A percentile compares a stretch with the other conserved stretches of the same genome.
Conservation (phyloP, 2,888 invertebrate species). For the Drosophila atripex region DNA sequence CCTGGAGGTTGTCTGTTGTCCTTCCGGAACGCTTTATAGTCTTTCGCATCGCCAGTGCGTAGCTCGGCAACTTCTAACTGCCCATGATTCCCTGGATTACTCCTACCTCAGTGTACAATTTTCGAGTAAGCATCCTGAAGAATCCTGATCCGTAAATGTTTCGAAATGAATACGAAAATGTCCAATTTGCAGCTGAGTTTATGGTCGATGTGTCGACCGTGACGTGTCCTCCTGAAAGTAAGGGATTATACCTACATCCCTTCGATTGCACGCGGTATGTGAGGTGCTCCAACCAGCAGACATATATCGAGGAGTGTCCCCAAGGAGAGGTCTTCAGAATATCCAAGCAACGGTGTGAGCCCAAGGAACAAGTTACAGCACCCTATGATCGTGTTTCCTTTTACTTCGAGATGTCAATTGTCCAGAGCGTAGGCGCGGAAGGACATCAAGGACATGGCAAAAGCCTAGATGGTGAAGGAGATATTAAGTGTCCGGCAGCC, state of each 20-base stretch:
- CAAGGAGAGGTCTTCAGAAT: slow-evolving; percentile 88
- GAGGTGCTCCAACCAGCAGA: slow-evolving; percentile 87
- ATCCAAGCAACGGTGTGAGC: slow-evolving; percentile 85
- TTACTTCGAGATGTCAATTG: slow-evolving; percentile 44
- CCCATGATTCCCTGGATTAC: slow-evolving; percentile 62
- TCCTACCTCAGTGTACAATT: slow-evolving; percentile 36
- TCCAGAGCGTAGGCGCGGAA: background rate
- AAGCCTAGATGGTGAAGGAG: background rate
- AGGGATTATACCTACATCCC: slow-evolving; percentile 84
- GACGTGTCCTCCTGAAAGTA: slow-evolving; percentile 84
- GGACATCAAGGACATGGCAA: background rate
- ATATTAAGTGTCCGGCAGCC: slow-evolving; percentile 83
- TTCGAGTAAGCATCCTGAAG: slow-evolving; percentile 34
- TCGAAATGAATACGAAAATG: background rate
- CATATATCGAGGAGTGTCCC: slow-evolving; percentile 86
- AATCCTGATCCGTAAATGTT: background rate
- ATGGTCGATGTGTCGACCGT: slow-evolving; percentile 61
- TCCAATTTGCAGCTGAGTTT: slow-evolving; percentile 65
- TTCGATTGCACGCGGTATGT: slow-evolving; percentile 87
- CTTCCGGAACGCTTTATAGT: slow-evolving; percentile 87
- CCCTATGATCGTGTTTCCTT: slow-evolving; percentile 76
- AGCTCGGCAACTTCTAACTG: slow-evolving; percentile 85
- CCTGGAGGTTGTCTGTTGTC: slow-evolving; percentile 86
- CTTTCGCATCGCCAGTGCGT: slow-evolving; percentile 85
- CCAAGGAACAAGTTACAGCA: slow-evolving; percentile 84